Percentiles rank a stretch among this genome's conserved stretches.
phyloP scores from a whole-genome alignment of 2,888 invertebrate species.

The Agrochola lota region DNA sequence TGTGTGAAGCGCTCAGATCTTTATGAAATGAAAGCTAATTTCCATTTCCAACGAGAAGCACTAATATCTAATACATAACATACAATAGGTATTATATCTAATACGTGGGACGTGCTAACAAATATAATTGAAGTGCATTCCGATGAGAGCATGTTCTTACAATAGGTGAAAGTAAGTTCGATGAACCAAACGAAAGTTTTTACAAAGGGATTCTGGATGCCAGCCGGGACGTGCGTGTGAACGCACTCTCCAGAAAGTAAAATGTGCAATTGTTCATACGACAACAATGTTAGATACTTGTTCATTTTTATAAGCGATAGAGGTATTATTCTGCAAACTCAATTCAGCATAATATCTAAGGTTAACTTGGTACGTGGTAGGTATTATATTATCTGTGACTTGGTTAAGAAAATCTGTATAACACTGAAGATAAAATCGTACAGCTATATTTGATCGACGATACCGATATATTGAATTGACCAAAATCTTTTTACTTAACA shows the following conservation, averaged over 20 bases:
- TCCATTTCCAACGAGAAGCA: conserved; percentile 58
- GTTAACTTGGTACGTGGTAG: not conserved
- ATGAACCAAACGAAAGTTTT: conserved; percentile 89
- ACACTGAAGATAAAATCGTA: not conserved
- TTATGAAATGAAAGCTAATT: conserved; percentile 58
- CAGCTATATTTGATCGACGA: too few relatives aligned
- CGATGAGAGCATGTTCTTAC: conserved; percentile 84
- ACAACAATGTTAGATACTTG: conserved; percentile 20
- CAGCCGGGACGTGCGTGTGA: conserved; percentile 65
- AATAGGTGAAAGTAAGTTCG: conserved; percentile 90
- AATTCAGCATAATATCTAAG: not conserved
- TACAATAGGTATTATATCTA: conserved; percentile 74
- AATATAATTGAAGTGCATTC: conserved; percentile 87
- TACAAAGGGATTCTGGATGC: conserved; percentile 80
- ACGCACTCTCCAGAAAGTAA: conserved; percentile 80
- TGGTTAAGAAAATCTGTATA: not conserved
- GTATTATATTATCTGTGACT: too few relatives aligned
- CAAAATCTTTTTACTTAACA: not conserved
- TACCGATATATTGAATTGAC: too few relatives aligned
- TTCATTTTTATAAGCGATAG: conserved; percentile 3
- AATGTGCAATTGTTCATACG: conserved; percentile 70
- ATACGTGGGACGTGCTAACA: conserved; percentile 81
- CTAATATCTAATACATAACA: conserved; percentile 55
- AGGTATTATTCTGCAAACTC: not conserved
- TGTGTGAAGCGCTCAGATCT: conserved; percentile 25